These are phyloP conservation scores for Clinocottus analis DNA, from an alignment of 2,113 vertebrate species.

Conservation along the genomic window DNA sequence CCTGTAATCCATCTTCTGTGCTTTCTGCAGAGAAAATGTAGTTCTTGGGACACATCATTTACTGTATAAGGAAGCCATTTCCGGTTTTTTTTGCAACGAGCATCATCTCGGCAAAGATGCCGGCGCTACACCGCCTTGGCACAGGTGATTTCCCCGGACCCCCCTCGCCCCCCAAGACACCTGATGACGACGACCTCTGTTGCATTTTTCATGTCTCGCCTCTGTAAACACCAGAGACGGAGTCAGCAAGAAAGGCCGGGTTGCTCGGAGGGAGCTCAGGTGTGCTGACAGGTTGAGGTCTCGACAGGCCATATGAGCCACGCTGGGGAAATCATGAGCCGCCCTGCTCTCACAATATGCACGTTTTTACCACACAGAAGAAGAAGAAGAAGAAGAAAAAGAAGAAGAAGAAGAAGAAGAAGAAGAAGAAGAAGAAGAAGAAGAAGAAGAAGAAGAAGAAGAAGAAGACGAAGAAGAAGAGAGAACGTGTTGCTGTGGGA, in stretches of 20 bases:
- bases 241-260: conserved; percentile 74
- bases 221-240: conserved; percentile 57
- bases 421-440: conserved; percentile 14
- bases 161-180: conserved; percentile 11
- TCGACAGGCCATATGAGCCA: conserved; percentile 56
- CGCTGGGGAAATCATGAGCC: conserved; percentile 81
- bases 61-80: background rate
- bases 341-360: conserved; percentile 46
- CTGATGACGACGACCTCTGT: conserved; percentile 25
- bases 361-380: conserved; percentile 21
- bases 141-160: conserved; percentile 46
- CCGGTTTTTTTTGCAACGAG: background rate
- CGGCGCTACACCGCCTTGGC: background rate
- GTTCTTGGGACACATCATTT: conserved; percentile 40
- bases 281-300: conserved; percentile 81
- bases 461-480: conserved; percentile 18
- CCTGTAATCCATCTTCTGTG: conserved; percentile 67
- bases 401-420: background rate
- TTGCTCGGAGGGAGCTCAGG: conserved; percentile 77
- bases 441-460: too few species aligned
- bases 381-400: background rate
- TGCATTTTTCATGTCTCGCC: conserved; percentile 63
- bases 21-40: conserved; percentile 17
- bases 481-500: conserved; percentile 19
- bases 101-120: background rate